Evolutionary conservation across 2,888 invertebrate species (phyloP), one percentile per base, ranked within the genome.

Genomic region (Eumacrocentrus americanus): DNA sequence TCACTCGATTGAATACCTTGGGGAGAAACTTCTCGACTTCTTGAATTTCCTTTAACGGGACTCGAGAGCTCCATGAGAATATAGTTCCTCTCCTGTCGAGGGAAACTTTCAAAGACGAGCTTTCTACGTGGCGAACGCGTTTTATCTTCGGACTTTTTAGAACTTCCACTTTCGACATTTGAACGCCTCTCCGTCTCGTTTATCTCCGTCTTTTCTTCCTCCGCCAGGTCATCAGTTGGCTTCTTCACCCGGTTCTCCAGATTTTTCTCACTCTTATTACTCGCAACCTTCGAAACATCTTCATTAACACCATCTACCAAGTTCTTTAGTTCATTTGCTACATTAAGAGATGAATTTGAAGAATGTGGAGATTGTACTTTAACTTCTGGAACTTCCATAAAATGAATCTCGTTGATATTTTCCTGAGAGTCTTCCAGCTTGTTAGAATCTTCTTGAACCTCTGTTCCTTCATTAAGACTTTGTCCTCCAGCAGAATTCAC

Each of bases 11-110:
- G 54, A 34, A 34, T 44, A 22, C 42, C 22, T 25, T 35, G 18
- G 29, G 60, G 60, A 34, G 55, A 60, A 55, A 60, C 60, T 44
- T 60, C 44, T 18, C 55, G 60, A 60, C 58, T 47, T 12, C 52
- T 60, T 4, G 58, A 50, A 16, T 58, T 66, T 48, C 37, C 61
- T 58, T 65, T 72, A n/a, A 62, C 62, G 2, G 76, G 72, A 67
- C 73, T 73, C 25, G 74, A 71, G 12, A 72, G 60, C 53, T 76
- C 76, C 72, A 72, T 75, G 22, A 72, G 65, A 48, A 73, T 72
- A 59, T 72, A 75, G 62, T 75, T 76, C 23, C 70, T 65, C 53
- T 75, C 76, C 55, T 72, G 71, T 0, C 69, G 67, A 4, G 75
- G 73, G 62, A 72, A 70, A n/a, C 38, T 61, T 54, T 76, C 75